Percentiles rank a stretch among this genome's conserved stretches.
Evolutionary conservation across 2,113 vertebrate species (phyloP).

Genomic region (Geococcyx californianus): DNA sequence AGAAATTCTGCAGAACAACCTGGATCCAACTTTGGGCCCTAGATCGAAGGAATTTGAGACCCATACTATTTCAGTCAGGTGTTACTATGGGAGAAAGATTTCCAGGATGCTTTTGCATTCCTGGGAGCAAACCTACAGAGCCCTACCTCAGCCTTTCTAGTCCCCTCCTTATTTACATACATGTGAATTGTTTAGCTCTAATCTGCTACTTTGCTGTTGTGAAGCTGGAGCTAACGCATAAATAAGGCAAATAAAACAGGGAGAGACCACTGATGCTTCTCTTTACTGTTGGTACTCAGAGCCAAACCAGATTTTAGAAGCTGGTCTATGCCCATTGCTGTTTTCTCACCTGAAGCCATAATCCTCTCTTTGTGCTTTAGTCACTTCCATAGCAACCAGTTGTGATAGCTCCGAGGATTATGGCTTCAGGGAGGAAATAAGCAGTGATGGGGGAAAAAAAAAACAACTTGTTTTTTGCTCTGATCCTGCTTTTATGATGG

Average conservation of each 20-base stretch:
- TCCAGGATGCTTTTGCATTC: neutral
- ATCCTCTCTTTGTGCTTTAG: constrained; percentile 44
- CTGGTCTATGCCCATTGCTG: neutral
- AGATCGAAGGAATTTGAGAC: neutral
- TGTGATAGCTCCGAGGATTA: constrained; percentile 34
- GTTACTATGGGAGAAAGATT: neutral
- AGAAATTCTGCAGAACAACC: neutral
- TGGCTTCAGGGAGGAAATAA: constrained; percentile 31
- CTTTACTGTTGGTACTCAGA: neutral
- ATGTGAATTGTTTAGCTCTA: neutral
- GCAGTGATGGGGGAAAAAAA: neutral
- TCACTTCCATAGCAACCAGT: constrained; percentile 64
- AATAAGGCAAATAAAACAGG: neutral
- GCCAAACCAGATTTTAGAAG: neutral
- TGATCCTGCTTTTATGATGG: neutral
- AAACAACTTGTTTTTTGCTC: neutral
- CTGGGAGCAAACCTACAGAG: neutral
- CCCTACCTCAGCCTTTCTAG: neutral
- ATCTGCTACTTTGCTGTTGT: neutral
- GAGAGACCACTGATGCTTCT: neutral
- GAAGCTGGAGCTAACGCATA: neutral
- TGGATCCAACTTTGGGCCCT: accelerated
- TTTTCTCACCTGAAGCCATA: constrained; percentile 61
- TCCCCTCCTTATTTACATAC: neutral
- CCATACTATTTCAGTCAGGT: neutral